Conservation (phyloP, 2,797 vertebrate species). For the Helicolenus hilgendorfi region DNA sequence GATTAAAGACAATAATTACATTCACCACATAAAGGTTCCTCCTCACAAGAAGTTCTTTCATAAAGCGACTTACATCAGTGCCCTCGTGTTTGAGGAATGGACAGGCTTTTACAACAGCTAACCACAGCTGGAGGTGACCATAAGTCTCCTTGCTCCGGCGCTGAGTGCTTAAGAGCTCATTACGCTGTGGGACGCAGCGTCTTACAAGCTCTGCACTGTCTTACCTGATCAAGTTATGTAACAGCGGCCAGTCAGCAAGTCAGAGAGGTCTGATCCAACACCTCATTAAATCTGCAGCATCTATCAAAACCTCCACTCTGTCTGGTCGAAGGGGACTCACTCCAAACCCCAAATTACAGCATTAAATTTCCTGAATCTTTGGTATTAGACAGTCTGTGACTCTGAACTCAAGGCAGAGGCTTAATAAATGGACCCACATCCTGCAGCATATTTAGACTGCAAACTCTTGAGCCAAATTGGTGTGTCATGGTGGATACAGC, state of each 20-base stretch:
- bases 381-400: slow-evolving; percentile 66
- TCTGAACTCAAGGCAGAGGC: slow-evolving; percentile 60
- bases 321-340: slow-evolving; percentile 32
- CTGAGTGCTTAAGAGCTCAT: slow-evolving; percentile 53
- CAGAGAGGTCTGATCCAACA: slow-evolving; percentile 56
- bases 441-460: slow-evolving; percentile 69
- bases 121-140: slow-evolving; percentile 67
- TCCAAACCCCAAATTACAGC: slow-evolving; percentile 75
- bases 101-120: slow-evolving; percentile 49
- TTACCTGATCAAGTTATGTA: slow-evolving; percentile 68
- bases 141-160: slow-evolving; percentile 42
- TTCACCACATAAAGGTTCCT: slow-evolving; percentile 5
- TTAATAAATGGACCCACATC: slow-evolving; percentile 76
- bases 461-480: slow-evolving; percentile 75
- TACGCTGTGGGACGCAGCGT: slow-evolving; percentile 58
- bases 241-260: slow-evolving; percentile 51
- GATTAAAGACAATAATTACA: slow-evolving; percentile 14
- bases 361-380: slow-evolving; percentile 68
- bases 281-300: slow-evolving; percentile 67
- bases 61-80: slow-evolving; percentile 30
- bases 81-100: slow-evolving; percentile 18
- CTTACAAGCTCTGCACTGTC: slow-evolving; percentile 61
- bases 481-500: slow-evolving; percentile 73
- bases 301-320: slow-evolving; percentile 48
- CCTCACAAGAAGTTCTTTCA: slow-evolving; percentile 50